phyloP scores from a whole-genome alignment of 2,888 invertebrate species.

The Chrysolina oricalcia region DNA sequence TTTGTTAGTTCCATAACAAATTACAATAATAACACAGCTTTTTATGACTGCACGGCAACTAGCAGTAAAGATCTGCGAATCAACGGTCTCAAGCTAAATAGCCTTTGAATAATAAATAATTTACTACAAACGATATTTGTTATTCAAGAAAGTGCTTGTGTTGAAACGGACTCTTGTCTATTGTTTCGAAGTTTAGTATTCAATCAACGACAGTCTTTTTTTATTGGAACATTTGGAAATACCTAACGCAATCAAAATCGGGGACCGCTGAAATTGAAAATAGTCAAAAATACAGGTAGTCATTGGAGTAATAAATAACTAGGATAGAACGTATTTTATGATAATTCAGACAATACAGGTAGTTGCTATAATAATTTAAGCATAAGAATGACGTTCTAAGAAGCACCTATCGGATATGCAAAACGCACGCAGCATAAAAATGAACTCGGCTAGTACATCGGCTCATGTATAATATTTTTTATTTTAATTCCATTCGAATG shows the following conservation, averaged over 20 bases:
- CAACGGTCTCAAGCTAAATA: constrained; percentile 42
- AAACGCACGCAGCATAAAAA: constrained; percentile 65
- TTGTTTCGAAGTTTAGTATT: constrained; percentile 59
- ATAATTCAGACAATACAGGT: constrained; percentile 46
- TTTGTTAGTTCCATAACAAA: constrained; percentile 30
- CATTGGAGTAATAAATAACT: background rate
- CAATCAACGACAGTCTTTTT: constrained; percentile 45
- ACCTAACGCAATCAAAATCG: constrained; percentile 31
- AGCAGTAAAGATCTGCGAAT: constrained; percentile 44
- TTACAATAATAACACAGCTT: constrained; percentile 37
- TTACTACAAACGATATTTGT: constrained; percentile 44
- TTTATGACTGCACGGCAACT: constrained; percentile 40
- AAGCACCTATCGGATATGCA: constrained; percentile 66
- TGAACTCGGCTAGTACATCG: constrained; percentile 60
- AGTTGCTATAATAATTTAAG: constrained; percentile 48
- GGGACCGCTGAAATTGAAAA: constrained; percentile 13
- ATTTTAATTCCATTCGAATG: constrained; percentile 54
- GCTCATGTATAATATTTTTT: constrained; percentile 59
- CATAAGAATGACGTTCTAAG: constrained; percentile 60
- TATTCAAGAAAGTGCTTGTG: constrained; percentile 47
- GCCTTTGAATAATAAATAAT: constrained; percentile 45
- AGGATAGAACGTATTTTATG: constrained; percentile 33
- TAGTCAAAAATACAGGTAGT: constrained; percentile 23
- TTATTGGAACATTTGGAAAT: constrained; percentile 48
- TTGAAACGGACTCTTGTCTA: constrained; percentile 57